phyloP scores from a whole-genome alignment of 2,888 invertebrate species.

The Cephus rjabovi region DNA sequence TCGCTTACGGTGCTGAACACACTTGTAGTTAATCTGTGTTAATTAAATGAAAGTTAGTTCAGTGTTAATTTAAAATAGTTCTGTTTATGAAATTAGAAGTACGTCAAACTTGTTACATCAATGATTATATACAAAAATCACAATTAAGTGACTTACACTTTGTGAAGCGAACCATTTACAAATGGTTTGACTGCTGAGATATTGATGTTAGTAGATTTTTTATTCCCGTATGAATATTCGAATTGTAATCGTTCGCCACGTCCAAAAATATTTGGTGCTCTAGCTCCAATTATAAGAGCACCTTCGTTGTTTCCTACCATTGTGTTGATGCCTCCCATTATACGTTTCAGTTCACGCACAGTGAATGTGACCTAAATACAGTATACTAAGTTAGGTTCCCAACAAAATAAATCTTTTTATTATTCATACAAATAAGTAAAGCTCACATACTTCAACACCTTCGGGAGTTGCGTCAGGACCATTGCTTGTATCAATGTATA shows the following conservation, averaged over 20 bases:
- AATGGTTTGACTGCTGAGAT: slow-evolving; percentile 87
- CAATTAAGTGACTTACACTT: slow-evolving; percentile 71
- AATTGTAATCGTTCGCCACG: slow-evolving; percentile 86
- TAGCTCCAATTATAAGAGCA: slow-evolving; percentile 79
- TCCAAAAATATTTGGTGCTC: slow-evolving; percentile 87
- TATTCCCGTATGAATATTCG: slow-evolving; percentile 88
- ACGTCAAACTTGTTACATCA: slow-evolving; percentile 8
- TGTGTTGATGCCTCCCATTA: slow-evolving; percentile 88
- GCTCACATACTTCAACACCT: slow-evolving; percentile 77
- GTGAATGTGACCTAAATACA: slow-evolving; percentile 80
- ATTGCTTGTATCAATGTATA: slow-evolving; percentile 88
- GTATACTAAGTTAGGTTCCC: background rate
- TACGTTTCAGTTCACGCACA: slow-evolving; percentile 84
- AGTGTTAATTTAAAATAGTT: background rate
- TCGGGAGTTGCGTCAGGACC: slow-evolving; percentile 82
- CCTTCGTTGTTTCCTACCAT: slow-evolving; percentile 94
- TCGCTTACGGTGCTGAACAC: slow-evolving; percentile 83
- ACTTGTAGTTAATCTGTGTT: slow-evolving; percentile 75
- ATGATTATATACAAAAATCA: slow-evolving; percentile 3
- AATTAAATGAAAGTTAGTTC: slow-evolving; percentile 23
- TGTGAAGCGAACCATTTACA: slow-evolving; percentile 75
- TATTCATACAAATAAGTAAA: slow-evolving; percentile 21
- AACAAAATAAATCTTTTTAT: slow-evolving; percentile 36
- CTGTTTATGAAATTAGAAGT: slow-evolving; percentile 7
- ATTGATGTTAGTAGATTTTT: slow-evolving; percentile 84